These are phyloP conservation scores for Trochalopteron elliotii DNA, from an alignment of 2,113 vertebrate genomes.

Conservation along the genomic window DNA sequence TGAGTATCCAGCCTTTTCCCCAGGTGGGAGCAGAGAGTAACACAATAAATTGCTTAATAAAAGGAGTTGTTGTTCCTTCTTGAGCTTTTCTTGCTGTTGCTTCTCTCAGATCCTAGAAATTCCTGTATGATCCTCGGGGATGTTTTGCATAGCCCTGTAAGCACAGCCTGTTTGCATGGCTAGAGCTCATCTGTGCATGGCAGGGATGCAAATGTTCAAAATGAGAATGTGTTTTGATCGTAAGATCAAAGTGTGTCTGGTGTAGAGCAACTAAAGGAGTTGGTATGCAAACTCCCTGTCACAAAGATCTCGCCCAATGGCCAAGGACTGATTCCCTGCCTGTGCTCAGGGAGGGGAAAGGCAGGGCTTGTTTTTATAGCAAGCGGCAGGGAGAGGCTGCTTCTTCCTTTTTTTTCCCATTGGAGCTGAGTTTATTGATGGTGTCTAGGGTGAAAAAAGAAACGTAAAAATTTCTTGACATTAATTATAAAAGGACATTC, in stretches of 20 bases:
- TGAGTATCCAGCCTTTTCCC: neutral
- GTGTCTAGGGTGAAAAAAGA: neutral
- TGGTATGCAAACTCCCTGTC: neutral
- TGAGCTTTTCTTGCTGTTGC: neutral
- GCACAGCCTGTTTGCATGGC: neutral
- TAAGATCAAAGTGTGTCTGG: constrained; percentile 38
- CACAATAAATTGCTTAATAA: neutral
- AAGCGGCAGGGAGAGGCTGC: neutral
- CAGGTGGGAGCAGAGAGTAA: neutral
- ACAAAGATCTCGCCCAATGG: rapidly evolving
- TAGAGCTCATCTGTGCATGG: neutral
- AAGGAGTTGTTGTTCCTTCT: neutral
- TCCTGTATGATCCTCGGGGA: neutral
- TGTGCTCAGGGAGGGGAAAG: neutral
- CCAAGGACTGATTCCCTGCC: neutral
- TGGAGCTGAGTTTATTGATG: neutral
- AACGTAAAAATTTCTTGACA: neutral
- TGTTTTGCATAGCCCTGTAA: neutral
- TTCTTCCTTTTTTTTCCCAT: neutral
- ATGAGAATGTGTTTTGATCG: neutral
- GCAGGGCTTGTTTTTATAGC: neutral
- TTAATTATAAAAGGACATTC: neutral
- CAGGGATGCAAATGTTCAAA: constrained; percentile 33
- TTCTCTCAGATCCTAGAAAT: neutral
- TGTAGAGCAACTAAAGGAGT: neutral